Evolutionary conservation across 2,113 vertebrate species (phyloP).

Genomic region (Ardeotis arabs): DNA sequence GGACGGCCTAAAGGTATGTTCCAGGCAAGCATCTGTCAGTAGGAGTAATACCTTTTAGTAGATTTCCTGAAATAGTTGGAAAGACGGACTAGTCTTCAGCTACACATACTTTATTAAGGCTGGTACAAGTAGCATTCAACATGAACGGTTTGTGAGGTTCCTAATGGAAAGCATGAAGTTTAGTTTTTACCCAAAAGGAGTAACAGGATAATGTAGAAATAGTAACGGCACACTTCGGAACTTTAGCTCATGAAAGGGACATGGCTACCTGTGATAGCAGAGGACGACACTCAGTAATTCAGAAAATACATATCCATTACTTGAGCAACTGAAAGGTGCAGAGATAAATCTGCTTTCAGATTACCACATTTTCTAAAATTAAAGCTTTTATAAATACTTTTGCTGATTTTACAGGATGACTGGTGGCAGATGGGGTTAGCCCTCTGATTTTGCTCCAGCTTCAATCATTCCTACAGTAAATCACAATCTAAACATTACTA

Average conservation of each 20-base stretch:
- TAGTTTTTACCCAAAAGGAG: not conserved
- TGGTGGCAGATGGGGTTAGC: not conserved
- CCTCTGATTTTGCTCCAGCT: not conserved
- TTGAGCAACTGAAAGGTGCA: not conserved
- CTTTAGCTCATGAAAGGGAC: not conserved
- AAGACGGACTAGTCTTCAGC: not conserved
- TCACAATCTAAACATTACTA: not conserved
- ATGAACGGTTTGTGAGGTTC: not conserved
- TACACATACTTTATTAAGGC: not conserved
- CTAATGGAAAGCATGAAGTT: not conserved
- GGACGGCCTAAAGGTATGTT: not conserved
- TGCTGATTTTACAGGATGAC: not conserved
- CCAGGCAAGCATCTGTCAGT: not conserved
- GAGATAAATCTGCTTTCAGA: not conserved
- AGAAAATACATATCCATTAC: not conserved
- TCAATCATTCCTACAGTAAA: not conserved
- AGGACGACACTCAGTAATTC: not conserved
- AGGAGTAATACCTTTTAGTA: not conserved
- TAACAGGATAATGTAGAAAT: not conserved
- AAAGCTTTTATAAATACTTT: not conserved
- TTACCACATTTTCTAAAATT: not conserved
- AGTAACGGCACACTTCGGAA: not conserved
- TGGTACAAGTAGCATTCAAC: not conserved
- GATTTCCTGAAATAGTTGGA: not conserved
- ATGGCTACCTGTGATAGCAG: not conserved